Conservation (phyloP, 2,888 invertebrate genomes). For the Hylaea fasciaria region DNA sequence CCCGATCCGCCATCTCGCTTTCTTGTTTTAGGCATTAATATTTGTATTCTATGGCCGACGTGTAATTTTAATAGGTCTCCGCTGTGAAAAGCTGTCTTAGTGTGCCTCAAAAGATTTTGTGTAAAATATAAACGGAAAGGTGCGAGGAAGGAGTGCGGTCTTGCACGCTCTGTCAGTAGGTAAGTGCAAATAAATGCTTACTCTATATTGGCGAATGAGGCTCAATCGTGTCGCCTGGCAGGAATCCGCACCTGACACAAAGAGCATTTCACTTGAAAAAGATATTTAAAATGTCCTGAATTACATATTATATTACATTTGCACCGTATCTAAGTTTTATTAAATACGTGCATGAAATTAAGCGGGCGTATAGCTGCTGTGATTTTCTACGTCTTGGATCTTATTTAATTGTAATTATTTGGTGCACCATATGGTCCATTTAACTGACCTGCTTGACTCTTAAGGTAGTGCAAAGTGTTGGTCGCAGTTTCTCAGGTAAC, state of each 20-base stretch:
- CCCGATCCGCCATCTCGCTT: too few relatives aligned
- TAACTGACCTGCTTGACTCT: not conserved
- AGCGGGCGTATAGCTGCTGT: slow-evolving; percentile 14
- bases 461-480: too few relatives aligned
- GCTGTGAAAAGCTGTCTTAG: not conserved
- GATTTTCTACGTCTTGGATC: not conserved
- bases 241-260: slow-evolving; percentile 82
- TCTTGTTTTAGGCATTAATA: too few relatives aligned
- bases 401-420: not conserved
- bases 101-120: slow-evolving; percentile 15
- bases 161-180: slow-evolving; percentile 32
- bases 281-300: slow-evolving; percentile 28
- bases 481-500: too few relatives aligned
- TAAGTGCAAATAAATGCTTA: slow-evolving; percentile 67
- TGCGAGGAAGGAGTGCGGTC: slow-evolving; percentile 45
- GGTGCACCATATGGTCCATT: not conserved
- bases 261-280: slow-evolving; percentile 57
- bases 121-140: slow-evolving; percentile 23
- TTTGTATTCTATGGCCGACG: too few relatives aligned
- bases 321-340: slow-evolving; percentile 19
- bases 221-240: slow-evolving; percentile 82
- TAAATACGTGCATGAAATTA: slow-evolving; percentile 23
- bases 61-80: not conserved
- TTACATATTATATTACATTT: slow-evolving; percentile 26
- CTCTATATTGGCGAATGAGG: slow-evolving; percentile 82